A percentile compares a stretch with the other conserved stretches of the same genome.
phyloP scores from a whole-genome alignment of 2,113 vertebrate species.

The Regulus satrapa region DNA sequence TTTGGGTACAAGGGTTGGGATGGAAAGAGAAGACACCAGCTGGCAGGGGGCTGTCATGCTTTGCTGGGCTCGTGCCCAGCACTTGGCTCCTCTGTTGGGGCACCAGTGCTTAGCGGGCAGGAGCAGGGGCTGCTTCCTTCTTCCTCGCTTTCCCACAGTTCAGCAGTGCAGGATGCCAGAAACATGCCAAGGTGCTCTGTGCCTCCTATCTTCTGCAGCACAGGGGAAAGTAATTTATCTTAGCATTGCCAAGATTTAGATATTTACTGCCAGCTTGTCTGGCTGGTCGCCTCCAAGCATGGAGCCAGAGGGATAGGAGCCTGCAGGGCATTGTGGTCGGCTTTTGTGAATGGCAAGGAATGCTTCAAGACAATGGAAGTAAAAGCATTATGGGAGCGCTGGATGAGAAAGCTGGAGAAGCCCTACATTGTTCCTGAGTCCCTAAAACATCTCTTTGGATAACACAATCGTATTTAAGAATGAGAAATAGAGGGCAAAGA shows the following conservation, averaged over 20 bases:
- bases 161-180: accelerated
- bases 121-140: neutral
- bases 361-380: slow-evolving; percentile 56
- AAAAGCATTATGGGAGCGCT: slow-evolving; percentile 24
- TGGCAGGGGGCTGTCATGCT: accelerated
- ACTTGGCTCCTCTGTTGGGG: neutral
- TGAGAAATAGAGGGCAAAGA: slow-evolving; percentile 68
- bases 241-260: neutral
- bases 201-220: neutral
- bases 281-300: neutral
- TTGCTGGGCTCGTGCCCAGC: neutral
- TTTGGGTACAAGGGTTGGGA: neutral
- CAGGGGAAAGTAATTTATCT: neutral
- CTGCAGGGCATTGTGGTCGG: slow-evolving; percentile 1
- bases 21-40: neutral
- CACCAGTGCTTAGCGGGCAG: accelerated
- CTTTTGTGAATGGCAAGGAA: slow-evolving; percentile 57
- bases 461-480: slow-evolving; percentile 58
- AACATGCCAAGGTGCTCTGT: neutral
- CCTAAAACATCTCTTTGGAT: slow-evolving; percentile 47
- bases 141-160: neutral
- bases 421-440: neutral
- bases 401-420: slow-evolving; percentile 48
- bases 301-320: neutral
- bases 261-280: neutral